Percentiles rank a stretch among this genome's conserved stretches.
Evolutionary conservation across 2,888 invertebrate genomes (phyloP).

Genomic region (Periphyllus acericola): DNA sequence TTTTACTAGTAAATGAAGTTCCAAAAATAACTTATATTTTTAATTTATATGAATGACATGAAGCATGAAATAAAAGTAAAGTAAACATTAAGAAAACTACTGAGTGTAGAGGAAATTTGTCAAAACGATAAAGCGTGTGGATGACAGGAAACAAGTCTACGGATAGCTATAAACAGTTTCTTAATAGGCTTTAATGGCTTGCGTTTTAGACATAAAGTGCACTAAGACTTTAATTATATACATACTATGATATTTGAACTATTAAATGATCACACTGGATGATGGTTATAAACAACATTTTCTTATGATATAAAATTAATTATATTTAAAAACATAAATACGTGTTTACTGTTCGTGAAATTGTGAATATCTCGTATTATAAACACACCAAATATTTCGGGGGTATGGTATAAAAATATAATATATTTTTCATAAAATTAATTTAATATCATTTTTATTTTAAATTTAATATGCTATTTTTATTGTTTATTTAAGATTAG

Average conservation of each 20-base stretch:
- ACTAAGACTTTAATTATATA: conserved; percentile 1
- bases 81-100: conserved; percentile 6
- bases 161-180: conserved; percentile 46
- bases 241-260: neutral
- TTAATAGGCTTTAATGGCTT: conserved; percentile 49
- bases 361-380: no score
- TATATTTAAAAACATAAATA: neutral
- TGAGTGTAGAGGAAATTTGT: conserved; percentile 28
- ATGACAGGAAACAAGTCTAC: conserved; percentile 54
- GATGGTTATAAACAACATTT: neutral
- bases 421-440: no score
- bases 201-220: conserved; percentile 11
- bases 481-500: no score
- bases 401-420: neutral
- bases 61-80: neutral
- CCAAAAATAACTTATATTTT: neutral
- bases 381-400: neutral
- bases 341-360: neutral
- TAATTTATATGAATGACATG: neutral
- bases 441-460: neutral
- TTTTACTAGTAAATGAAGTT: neutral
- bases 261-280: neutral
- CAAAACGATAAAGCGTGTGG: conserved; percentile 43
- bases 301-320: neutral
- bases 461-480: no score